These are phyloP conservation scores for Eupithecia dodoneata DNA, from an alignment of 2,888 invertebrate species.

Conservation along the genomic window DNA sequence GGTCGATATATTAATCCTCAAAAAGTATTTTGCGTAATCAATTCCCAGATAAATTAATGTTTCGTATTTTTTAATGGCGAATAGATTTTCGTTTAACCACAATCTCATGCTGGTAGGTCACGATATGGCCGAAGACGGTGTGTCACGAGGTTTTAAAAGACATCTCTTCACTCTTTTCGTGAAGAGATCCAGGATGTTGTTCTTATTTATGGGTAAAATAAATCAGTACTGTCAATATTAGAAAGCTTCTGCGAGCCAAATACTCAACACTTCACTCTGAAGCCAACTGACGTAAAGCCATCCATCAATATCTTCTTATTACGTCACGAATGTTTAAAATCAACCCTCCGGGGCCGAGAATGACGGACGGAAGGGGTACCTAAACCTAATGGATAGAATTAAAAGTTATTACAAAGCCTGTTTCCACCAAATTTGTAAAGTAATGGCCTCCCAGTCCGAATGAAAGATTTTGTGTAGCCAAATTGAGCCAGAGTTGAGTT, in stretches of 20 bases:
- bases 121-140: background rate
- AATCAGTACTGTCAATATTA: background rate
- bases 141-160: background rate
- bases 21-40: background rate
- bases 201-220: background rate
- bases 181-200: background rate
- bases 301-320: conserved; percentile 29
- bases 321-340: conserved; percentile 31
- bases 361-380: conserved; percentile 44
- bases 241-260: background rate
- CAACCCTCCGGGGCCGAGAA: conserved; percentile 38
- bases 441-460: conserved; percentile 37
- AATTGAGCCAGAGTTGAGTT: conserved; percentile 34
- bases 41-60: background rate
- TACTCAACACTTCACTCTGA: background rate
- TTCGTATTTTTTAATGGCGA: background rate
- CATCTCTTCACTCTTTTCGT: background rate
- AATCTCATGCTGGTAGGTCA: too few species aligned
- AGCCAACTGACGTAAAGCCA: conserved; percentile 15
- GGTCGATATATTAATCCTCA: background rate
- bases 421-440: conserved; percentile 38
- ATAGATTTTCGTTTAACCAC: too few species aligned
- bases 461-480: conserved; percentile 32
- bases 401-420: conserved; percentile 46
- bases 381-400: conserved; percentile 47